Evolutionary conservation across 2,113 vertebrate genomes (phyloP).

Genomic region (Corapipo altera): DNA sequence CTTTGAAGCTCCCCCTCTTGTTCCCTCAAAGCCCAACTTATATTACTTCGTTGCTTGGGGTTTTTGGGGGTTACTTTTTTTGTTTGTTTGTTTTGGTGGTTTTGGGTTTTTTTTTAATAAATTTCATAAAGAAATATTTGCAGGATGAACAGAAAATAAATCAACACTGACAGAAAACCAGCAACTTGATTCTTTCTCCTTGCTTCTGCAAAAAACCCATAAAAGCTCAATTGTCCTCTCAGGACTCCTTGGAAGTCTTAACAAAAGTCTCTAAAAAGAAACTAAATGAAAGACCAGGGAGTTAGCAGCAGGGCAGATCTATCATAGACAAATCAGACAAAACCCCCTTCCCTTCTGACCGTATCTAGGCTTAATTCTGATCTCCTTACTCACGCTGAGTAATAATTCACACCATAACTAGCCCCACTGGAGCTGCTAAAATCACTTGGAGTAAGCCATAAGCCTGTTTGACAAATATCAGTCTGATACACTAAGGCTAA

Average conservation of each 20-base stretch:
- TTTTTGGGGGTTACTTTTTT: background rate
- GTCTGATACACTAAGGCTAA: background rate
- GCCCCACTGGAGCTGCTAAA: constrained; percentile 13
- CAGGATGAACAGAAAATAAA: constrained; percentile 26
- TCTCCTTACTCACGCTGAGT: background rate
- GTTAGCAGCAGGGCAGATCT: constrained; percentile 42
- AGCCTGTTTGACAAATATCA: constrained; percentile 19
- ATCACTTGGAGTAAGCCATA: background rate
- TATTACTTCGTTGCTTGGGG: background rate
- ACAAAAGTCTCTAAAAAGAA: constrained; percentile 66
- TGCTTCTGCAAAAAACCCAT: constrained; percentile 26
- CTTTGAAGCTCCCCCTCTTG: background rate
- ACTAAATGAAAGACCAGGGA: constrained; percentile 63
- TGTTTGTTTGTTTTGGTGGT: background rate
- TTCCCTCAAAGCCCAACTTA: background rate
- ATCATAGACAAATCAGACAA: constrained; percentile 51
- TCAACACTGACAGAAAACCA: constrained; percentile 4
- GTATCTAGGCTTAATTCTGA: constrained; percentile 36
- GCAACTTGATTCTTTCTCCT: constrained; percentile 38
- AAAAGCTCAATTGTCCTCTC: constrained; percentile 63
- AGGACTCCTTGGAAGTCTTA: constrained; percentile 60
- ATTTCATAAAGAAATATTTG: background rate
- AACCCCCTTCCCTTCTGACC: constrained; percentile 25
- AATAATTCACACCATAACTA: constrained; percentile 54
- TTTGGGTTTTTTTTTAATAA: background rate